Evolutionary conservation across 2,113 vertebrate genomes (phyloP).

Genomic region (Lasiurus cinereus): DNA sequence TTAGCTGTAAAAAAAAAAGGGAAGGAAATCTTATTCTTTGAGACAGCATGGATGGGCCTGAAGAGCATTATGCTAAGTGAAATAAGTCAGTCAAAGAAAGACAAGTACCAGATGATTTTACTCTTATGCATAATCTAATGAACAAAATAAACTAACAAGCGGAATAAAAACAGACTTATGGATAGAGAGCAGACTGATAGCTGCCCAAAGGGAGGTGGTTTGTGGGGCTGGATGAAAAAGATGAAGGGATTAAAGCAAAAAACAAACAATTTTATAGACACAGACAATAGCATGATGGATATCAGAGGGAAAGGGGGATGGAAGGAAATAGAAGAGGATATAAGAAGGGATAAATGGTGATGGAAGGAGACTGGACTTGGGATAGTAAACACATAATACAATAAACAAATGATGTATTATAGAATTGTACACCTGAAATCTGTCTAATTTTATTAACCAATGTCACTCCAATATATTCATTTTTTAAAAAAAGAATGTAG

Average conservation of each 20-base stretch:
- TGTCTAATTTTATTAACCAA: not conserved
- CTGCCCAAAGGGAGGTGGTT: not conserved
- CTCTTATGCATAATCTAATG: not conserved
- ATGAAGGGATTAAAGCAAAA: not conserved
- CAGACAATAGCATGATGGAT: not conserved
- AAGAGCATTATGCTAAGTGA: not conserved
- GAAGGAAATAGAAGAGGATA: not conserved
- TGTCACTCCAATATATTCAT: not conserved
- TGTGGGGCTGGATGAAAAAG: not conserved
- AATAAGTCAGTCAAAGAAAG: not conserved
- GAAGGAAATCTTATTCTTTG: not conserved
- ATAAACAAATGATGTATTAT: not conserved
- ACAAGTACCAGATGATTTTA: not conserved
- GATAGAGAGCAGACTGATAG: not conserved
- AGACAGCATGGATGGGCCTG: not conserved
- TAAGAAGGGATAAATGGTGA: not conserved
- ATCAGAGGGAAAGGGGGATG: not conserved
- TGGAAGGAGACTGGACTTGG: not conserved
- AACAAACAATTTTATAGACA: not conserved
- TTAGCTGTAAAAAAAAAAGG: not conserved
- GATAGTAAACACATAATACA: not conserved
- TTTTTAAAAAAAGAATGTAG: not conserved
- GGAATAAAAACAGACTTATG: not conserved
- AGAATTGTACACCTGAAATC: not conserved
- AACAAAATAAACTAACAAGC: not conserved